Base-by-base conservation (phyloP, 2,113 vertebrate species). In the Chascanopsetta lugubris region DNA sequence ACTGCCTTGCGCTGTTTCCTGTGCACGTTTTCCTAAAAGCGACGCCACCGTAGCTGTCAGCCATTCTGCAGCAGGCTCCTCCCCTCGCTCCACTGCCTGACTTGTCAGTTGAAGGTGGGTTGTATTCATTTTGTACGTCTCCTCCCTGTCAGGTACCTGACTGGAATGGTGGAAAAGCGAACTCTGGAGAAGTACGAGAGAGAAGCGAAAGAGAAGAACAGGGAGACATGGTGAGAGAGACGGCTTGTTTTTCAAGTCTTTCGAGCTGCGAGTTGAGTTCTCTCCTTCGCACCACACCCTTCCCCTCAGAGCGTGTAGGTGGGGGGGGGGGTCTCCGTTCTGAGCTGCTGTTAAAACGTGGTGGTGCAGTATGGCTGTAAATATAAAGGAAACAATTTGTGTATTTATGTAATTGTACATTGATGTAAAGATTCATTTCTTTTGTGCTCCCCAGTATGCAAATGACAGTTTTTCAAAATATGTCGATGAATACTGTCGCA, bases 191-290 rank as follows among this genome's bases (percentile, higher is more conserved):
- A 99, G 91, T 99, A 99, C 18, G 97, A 99, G 91, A 92, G 97
- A 88, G 97, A 99, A 93, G 97, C 97, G 34, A 99, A 99, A 91
- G 97, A 99, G 82, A 99, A 99, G 91, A 99, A 99, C 92, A 95
- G 97, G 94, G 97, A 99, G 93, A 99, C 97, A 57, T 99, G 97
- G 97, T 98, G 92, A 87, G 90, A 9, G 1, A 38, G 36, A 15
- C 5, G 36, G 6, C 5, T 38, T 20, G 8, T 45, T 20, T 45
- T 6, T 42, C 18, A 10, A 8, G 11, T 34, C 11, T 10, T 10
- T 2, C 8, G 8, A 29, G 27, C 27, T 5, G 27, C 4, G 4
- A 29, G 27, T n/a, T n/a, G n/a, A n/a, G n/a, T n/a, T n/a, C n/a
- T n/a, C n/a, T n/a, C n/a, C n/a, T n/a, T n/a, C n/a, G n/a, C n/a